Evolutionary conservation across 1,140 invertebrate genomes (phyloP).

Genomic region (Aphelenchoides fujianensis): DNA sequence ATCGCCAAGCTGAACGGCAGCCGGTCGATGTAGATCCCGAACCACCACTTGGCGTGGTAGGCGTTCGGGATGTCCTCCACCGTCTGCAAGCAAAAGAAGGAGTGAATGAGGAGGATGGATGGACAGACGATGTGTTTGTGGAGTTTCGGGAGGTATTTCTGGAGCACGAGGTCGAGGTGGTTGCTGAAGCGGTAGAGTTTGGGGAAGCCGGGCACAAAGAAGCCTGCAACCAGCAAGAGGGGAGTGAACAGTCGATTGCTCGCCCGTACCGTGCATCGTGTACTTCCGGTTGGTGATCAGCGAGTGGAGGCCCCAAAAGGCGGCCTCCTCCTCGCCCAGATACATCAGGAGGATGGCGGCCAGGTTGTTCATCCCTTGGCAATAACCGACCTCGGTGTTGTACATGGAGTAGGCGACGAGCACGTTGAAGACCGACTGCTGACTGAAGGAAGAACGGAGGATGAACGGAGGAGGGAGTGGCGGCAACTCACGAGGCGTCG

Average conservation of each 20-base stretch:
- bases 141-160: conserved; percentile 87
- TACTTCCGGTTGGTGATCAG: conserved; percentile 86
- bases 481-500: conserved; percentile 74
- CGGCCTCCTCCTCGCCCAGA: conserved; percentile 72
- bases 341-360: conserved; percentile 88
- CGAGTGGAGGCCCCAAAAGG: conserved; percentile 65
- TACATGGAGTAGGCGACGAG: conserved; percentile 95
- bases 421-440: conserved; percentile 92
- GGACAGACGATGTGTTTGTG: conserved; percentile 77
- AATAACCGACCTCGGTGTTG: conserved; percentile 75
- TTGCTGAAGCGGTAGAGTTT: conserved; percentile 88
- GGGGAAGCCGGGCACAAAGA: conserved; percentile 96
- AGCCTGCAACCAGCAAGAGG: conserved; percentile 66
- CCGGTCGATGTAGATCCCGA: conserved; percentile 93
- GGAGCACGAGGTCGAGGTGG: conserved; percentile 92
- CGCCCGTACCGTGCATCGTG: conserved; percentile 94
- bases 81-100: conserved; percentile 71
- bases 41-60: conserved; percentile 78
- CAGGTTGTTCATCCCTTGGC: conserved; percentile 88
- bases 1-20: conserved; percentile 61
- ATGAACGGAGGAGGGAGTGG: no score
- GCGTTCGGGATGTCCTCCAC: conserved; percentile 81
- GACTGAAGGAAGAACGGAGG: conserved; percentile 66
- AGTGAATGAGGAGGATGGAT: conserved; percentile 23
- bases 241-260: conserved; percentile 3